Base-by-base conservation (phyloP, 2,113 vertebrate genomes). In the human region DNA sequence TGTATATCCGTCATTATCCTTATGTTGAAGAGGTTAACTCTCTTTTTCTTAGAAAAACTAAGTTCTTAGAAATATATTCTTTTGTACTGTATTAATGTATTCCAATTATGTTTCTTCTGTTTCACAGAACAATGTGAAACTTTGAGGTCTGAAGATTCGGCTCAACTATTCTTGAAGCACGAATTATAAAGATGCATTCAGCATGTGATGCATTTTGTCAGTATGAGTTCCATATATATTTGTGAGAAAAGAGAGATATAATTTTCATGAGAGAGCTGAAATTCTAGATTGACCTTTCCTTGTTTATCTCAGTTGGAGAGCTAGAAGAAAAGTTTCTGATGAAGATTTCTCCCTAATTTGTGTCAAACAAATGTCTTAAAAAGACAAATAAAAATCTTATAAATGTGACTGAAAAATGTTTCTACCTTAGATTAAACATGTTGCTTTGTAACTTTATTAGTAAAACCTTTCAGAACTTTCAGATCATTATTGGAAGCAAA, bases 401-500 rank as follows among this genome's bases (percentile, higher is more conserved):
- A 17, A 92, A 95, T 59, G 9, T 89, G 38, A n/a, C 30, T 85
- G 16, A 59, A 93, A 97, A 90, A 57, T 40, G 8, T 80, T 89
- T 84, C 8, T n/a, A n/a, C 22, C 8, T 92, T 72, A 73, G 17
- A 50, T 73, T 93, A 84, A 35, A 45, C 32, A 40, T 76, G 27
- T 8, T 94, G 20, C 6, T 75, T 83, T 50, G 0, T 64, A 68
- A 66, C n/a, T 88, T 90, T 30, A 85, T 68, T 43, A 87, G 38
- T 48, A 43, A 95, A 87, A 2, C 8, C 45, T 89, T 89, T 32
- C 12, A 78, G 16, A 64, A 30, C 27, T 64, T 64, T 32, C 61
- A 64, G 61, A 57, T 55, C 22, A 57, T 35, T 32, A 17, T 83
- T 72, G 84, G 16, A 84, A 93, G 14, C 22, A 82, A 92, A 93